A percentile compares a stretch with the other conserved stretches of the same genome.
phyloP scores from a whole-genome alignment of 37 sponge, comb jelly and placozoan species.

The Cliona cf. orientalis region DNA sequence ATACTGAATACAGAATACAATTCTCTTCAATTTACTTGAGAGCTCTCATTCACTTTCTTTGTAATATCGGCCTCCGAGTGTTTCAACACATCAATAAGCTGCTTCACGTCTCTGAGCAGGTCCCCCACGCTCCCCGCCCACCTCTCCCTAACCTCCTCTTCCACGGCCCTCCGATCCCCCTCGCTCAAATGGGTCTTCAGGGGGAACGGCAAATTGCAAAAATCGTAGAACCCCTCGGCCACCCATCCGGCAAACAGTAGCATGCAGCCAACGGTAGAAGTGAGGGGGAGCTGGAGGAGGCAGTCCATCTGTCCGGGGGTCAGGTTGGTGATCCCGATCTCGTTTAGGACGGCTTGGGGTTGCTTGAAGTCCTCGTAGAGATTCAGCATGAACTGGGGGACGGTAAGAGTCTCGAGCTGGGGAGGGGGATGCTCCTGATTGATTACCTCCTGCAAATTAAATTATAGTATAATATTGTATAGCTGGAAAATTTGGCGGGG shows the following conservation, averaged over 20 bases:
- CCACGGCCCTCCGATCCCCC: neutral
- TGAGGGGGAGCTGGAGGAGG: slow-evolving; percentile 31
- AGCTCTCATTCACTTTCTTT: slow-evolving; percentile 18
- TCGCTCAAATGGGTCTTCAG: slow-evolving; percentile 54
- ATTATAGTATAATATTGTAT: too few relatives aligned
- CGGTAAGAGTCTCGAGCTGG: slow-evolving; percentile 6
- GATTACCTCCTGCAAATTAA: neutral
- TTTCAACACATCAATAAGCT: slow-evolving; percentile 28
- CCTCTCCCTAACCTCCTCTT: neutral
- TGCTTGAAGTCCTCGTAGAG: slow-evolving; percentile 36
- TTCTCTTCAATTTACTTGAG: slow-evolving; percentile 14
- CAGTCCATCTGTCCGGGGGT: slow-evolving; percentile 17
- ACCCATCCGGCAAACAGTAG: slow-evolving; percentile 69
- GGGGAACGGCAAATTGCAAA: slow-evolving; percentile 49
- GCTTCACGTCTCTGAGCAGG: slow-evolving; percentile 12
- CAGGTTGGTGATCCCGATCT: slow-evolving; percentile 33
- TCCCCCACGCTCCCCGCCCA: neutral
- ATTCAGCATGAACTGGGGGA: slow-evolving; percentile 39
- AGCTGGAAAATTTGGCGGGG: too few relatives aligned
- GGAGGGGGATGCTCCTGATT: neutral
- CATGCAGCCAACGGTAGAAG: slow-evolving; percentile 20
- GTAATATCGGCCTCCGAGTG: slow-evolving; percentile 25
- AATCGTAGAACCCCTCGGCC: slow-evolving; percentile 70
- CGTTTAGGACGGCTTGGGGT: neutral
- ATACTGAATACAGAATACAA: too few relatives aligned